Evolutionary conservation across 2,888 invertebrate species (phyloP).

Genomic region (Thysanoteuthis rhombus): DNA sequence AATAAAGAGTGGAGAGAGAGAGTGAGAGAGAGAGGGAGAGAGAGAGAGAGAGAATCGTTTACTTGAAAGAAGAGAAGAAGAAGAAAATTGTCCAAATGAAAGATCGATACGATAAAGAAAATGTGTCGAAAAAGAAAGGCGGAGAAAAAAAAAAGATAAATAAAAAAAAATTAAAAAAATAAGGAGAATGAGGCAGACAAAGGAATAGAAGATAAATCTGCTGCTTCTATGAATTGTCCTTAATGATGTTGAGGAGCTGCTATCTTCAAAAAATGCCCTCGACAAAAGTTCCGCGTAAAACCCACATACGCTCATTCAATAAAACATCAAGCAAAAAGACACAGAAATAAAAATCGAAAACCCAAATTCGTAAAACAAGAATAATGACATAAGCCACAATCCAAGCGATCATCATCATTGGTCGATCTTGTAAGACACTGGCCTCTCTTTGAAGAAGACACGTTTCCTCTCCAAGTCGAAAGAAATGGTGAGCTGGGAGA

Average conservation of each 20-base stretch:
- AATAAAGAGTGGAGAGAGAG: background rate
- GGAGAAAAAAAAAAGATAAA: background rate
- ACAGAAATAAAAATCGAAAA: background rate
- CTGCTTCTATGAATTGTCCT: background rate
- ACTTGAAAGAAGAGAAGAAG: background rate
- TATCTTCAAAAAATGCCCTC: background rate
- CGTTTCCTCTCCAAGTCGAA: background rate
- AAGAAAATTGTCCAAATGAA: background rate
- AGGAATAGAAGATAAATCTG: background rate
- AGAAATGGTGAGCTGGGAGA: background rate
- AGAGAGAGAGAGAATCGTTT: background rate
- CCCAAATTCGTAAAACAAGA: no score
- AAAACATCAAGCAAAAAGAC: background rate
- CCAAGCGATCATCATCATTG: background rate
- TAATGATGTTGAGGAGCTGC: background rate
- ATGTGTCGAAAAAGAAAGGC: constrained; percentile 12
- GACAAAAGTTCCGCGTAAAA: background rate
- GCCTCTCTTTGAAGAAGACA: background rate
- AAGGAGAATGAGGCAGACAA: background rate
- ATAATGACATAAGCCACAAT: background rate
- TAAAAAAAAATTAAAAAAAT: no score
- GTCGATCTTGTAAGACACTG: background rate
- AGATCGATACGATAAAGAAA: background rate
- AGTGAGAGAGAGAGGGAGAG: no score
- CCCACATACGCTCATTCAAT: background rate